phyloP scores from a whole-genome alignment of 2,888 invertebrate genomes.

The Mythimna vitellina region DNA sequence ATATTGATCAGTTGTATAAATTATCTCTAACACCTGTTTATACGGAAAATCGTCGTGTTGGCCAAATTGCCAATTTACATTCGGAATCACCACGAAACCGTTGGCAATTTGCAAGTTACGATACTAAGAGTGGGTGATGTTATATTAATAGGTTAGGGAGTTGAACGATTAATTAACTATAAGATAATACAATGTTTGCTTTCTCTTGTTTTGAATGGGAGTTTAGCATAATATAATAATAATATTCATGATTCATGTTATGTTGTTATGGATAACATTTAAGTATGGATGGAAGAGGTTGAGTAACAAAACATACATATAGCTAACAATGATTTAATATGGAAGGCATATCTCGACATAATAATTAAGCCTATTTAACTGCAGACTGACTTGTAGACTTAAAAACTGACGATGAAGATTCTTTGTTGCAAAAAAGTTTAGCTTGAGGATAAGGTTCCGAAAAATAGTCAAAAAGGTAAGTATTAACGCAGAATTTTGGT shows the following conservation, averaged over 20 bases:
- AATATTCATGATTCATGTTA: conserved; percentile 32
- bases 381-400: not conserved
- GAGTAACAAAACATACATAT: too few relatives aligned
- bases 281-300: not conserved
- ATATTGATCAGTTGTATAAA: conserved; percentile 79
- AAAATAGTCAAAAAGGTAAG: not conserved
- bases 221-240: conserved; percentile 32
- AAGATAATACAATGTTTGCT: conserved; percentile 37
- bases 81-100: conserved; percentile 74
- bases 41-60: conserved; percentile 77
- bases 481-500: not conserved
- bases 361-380: not conserved
- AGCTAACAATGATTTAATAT: not conserved
- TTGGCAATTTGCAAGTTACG: conserved; percentile 65
- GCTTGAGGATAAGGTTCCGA: not conserved
- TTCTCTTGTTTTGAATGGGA: conserved; percentile 28
- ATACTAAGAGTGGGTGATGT: conserved; percentile 41
- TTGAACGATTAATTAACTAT: conserved; percentile 48
- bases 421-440: not conserved
- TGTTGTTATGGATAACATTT: conserved; percentile 25
- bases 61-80: conserved; percentile 84
- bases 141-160: conserved; percentile 49
- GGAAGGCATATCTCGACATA: not conserved
- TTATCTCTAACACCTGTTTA: conserved; percentile 79
- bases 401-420: not conserved